Evolutionary conservation across 2,797 vertebrate genomes (phyloP).

Genomic region (Pelobates cultripes): DNA sequence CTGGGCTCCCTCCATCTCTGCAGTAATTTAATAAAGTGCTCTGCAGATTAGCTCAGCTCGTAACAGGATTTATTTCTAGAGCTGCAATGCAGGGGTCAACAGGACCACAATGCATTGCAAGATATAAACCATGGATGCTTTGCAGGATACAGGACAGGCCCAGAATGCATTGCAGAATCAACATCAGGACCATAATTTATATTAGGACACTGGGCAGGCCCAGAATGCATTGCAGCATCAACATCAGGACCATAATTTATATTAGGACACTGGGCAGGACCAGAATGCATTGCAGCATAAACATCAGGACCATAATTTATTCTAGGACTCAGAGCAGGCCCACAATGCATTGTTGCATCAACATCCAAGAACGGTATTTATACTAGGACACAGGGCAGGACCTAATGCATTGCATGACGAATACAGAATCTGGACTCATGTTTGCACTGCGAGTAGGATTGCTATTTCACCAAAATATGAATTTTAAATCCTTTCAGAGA

Average conservation of each 20-base stretch:
- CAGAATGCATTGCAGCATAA: not conserved
- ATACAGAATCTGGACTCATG: no score
- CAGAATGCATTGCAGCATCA: not conserved
- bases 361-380: no score
- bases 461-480: no score
- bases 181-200: no score
- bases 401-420: not conserved
- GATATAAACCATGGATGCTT: not conserved
- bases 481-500: no score
- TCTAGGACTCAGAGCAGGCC: no score
- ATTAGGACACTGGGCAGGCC: no score
- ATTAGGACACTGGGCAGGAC: no score
- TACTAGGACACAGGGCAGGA: no score
- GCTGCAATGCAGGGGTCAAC: slow-evolving; percentile 47
- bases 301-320: no score
- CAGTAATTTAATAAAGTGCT: slow-evolving; percentile 56
- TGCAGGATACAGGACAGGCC: not conserved
- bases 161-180: not conserved
- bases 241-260: no score
- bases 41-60: slow-evolving; percentile 49
- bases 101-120: slow-evolving; percentile 7
- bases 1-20: slow-evolving; percentile 15
- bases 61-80: slow-evolving; percentile 28
- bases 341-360: not conserved
- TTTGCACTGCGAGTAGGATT: no score